Evolutionary conservation across 2,888 invertebrate species (phyloP), one percentile per base, ranked within the genome.

Genomic region (Ormia ochracea): DNA sequence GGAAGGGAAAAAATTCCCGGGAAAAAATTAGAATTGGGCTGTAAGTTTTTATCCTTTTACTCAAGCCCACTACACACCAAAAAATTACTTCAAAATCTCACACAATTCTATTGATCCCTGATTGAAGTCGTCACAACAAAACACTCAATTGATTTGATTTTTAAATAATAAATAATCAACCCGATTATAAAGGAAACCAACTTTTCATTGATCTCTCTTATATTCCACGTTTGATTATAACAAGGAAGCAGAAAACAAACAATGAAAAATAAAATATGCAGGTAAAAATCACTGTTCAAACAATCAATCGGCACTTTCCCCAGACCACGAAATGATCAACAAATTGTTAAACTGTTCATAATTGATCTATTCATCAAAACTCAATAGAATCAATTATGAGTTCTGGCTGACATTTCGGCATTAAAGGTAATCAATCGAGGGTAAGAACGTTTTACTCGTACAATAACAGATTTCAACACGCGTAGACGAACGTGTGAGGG

Each of bases 321-420:
- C 23, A 12, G 17, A 73, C 80, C 80, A 63, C 76, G 73, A 79
- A 73, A 75, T 79, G 79, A 79, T 79, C 79, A 75, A 79, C 75
- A 70, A 70, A 68, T 70, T 72, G 70, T 68, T 14, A 28, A 52
- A 41, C 19, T 56, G 52, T 14, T 1, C 2, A 36, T 23, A 72
- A 78, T 43, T 72, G 66, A 75, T 79, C 65, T 54, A 65, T 70
- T 69, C 41, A 48, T 48, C 31, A 33, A n/a, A n/a, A 52, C 31
- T 69, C 43, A 69, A 31, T 6, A 23, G 19, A 26, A 66, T 66
- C 48, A 69, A 76, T 69, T 63, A 52, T 45, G 66, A 68, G 58
- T 59, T 58, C 33, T 43, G 61, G 12, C 68, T 73, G 54, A 26
- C 52, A 45, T 10, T 61, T 72, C 23, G 26, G 14, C 45, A 43